phyloP scores from a whole-genome alignment of 2,797 vertebrate genomes.

The Gadopsis marmoratus region DNA sequence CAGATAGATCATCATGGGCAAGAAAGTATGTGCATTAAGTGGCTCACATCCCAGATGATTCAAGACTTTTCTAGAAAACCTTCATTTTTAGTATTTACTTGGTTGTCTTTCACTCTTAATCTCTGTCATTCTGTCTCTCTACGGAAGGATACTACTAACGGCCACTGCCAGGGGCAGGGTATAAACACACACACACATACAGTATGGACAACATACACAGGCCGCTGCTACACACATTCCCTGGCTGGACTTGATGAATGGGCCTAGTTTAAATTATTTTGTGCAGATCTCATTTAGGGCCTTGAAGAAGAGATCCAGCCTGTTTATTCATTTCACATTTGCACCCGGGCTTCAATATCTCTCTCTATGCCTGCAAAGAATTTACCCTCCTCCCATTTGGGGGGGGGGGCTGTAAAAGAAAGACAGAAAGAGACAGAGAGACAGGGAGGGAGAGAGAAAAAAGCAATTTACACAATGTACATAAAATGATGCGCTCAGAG shows the following conservation, averaged over 20 bases:
- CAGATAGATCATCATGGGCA: slow-evolving; percentile 15
- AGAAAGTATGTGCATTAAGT: slow-evolving; percentile 14
- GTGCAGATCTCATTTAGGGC: slow-evolving; percentile 90
- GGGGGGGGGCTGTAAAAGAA: slow-evolving; percentile 68
- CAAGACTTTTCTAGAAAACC: slow-evolving; percentile 53
- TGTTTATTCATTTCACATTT: slow-evolving; percentile 91
- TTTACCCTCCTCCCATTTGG: slow-evolving; percentile 78
- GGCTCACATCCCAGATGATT: slow-evolving; percentile 41
- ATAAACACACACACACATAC: slow-evolving; percentile 52
- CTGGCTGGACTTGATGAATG: slow-evolving; percentile 86
- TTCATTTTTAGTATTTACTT: slow-evolving; percentile 55
- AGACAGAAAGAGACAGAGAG: slow-evolving; percentile 70
- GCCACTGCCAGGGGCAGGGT: slow-evolving; percentile 55
- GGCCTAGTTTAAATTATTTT: slow-evolving; percentile 90
- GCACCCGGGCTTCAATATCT: slow-evolving; percentile 88
- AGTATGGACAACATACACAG: slow-evolving; percentile 73
- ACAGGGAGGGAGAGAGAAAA: slow-evolving; percentile 73
- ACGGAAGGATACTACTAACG: slow-evolving; percentile 49
- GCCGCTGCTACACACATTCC: slow-evolving; percentile 69
- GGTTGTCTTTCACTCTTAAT: slow-evolving; percentile 70
- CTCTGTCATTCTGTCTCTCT: slow-evolving; percentile 64
- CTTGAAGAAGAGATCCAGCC: slow-evolving; percentile 90
- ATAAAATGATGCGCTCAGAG: slow-evolving; percentile 89
- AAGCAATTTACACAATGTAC: slow-evolving; percentile 91
- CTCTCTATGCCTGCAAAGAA: slow-evolving; percentile 87